These are phyloP conservation scores for Metellina segmentata DNA, from an alignment of 2,888 invertebrate species.

Conservation along the genomic window DNA sequence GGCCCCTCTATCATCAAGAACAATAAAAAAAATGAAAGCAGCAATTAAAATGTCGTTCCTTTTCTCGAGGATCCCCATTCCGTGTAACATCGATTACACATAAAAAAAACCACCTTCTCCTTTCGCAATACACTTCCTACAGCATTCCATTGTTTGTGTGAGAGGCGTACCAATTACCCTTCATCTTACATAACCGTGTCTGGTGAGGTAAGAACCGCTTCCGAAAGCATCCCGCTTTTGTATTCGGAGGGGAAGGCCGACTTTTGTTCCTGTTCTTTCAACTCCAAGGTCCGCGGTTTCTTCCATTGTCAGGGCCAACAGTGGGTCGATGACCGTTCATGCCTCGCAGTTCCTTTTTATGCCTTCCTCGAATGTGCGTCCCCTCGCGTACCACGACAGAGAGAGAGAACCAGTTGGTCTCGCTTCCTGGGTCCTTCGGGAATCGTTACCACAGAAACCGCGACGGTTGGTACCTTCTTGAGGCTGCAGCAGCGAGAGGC, in stretches of 20 bases:
- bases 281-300: neutral
- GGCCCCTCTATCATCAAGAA: too few species aligned
- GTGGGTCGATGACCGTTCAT: slow-evolving; percentile 45
- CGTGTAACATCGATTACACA: too few species aligned
- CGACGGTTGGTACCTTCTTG: too few species aligned
- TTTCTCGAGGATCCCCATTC: too few species aligned
- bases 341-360: neutral
- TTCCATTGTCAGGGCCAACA: neutral
- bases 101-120: too few species aligned
- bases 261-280: slow-evolving; percentile 4
- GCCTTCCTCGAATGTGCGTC: neutral
- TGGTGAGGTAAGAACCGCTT: neutral
- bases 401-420: slow-evolving; percentile 18
- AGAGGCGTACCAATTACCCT: neutral
- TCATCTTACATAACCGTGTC: neutral
- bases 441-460: too few species aligned
- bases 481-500: too few species aligned
- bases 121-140: too few species aligned
- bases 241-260: neutral
- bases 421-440: slow-evolving; percentile 32
- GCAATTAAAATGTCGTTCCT: too few species aligned
- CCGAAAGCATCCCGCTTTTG: too few species aligned
- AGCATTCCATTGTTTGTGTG: too few species aligned
- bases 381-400: slow-evolving; percentile 5
- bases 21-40: too few species aligned